Evolutionary conservation across 2,113 vertebrate species (phyloP).

Genomic region (Mesoclemmys tuberculata): DNA sequence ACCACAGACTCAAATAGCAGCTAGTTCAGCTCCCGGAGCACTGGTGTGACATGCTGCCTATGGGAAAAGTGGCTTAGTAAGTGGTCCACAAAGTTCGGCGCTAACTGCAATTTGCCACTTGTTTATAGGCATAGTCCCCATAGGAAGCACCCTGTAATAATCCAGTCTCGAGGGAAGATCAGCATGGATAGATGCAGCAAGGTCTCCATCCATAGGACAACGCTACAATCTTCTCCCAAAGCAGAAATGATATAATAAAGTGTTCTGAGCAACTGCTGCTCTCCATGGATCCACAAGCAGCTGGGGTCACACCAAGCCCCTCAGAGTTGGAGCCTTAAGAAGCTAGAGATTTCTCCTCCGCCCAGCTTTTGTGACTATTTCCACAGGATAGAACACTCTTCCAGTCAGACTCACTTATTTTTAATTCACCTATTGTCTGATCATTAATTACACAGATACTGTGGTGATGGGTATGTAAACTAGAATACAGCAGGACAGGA

Average conservation of each 20-base stretch:
- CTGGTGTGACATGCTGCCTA: background rate
- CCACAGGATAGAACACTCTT: background rate
- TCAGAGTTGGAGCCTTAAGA: background rate
- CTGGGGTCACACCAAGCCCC: background rate
- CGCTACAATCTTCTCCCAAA: slow-evolving; percentile 19
- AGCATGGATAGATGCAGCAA: slow-evolving; percentile 25
- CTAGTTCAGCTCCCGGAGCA: background rate
- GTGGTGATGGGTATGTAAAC: background rate
- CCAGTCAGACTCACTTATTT: background rate
- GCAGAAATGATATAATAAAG: slow-evolving; percentile 51
- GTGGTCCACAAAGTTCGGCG: background rate
- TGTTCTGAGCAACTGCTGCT: slow-evolving; percentile 50
- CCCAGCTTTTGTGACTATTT: background rate
- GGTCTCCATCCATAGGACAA: slow-evolving; percentile 47
- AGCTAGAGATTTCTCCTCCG: background rate
- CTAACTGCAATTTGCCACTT: background rate
- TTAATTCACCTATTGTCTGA: slow-evolving; percentile 20
- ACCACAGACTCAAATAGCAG: background rate
- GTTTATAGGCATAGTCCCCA: background rate
- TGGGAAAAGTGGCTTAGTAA: background rate
- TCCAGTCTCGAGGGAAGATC: background rate
- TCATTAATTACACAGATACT: background rate
- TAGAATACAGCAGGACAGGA: background rate
- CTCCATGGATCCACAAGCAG: background rate
- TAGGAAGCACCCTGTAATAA: slow-evolving; percentile 42